Percentiles rank a stretch among this genome's conserved stretches.
Evolutionary conservation across 2,113 vertebrate genomes (phyloP).

Genomic region (Rutilus rutilus): DNA sequence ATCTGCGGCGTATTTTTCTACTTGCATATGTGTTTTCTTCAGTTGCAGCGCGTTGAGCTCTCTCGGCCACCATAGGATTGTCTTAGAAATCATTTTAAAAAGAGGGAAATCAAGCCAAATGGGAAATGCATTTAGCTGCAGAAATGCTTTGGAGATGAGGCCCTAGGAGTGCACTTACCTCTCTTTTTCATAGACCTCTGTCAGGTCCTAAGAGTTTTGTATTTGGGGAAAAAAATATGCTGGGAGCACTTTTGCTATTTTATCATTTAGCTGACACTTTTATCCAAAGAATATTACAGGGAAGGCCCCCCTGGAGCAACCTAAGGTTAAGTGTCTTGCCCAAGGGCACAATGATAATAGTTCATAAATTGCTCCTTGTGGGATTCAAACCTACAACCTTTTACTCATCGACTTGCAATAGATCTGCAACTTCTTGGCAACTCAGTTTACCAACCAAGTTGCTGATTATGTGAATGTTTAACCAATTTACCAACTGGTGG

Average conservation of each 20-base stretch:
- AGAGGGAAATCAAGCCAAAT: conserved; percentile 12
- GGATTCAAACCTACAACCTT: background rate
- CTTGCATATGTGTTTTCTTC: no score
- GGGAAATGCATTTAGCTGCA: background rate
- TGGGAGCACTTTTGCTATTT: conserved; percentile 15
- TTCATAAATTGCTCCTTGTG: conserved; percentile 11
- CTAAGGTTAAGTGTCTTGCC: conserved; percentile 14
- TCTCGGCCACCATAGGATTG: background rate
- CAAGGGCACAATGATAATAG: conserved; percentile 10
- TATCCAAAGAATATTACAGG: conserved; percentile 29
- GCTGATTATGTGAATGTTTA: background rate
- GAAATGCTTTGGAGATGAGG: background rate
- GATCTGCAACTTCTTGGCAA: background rate
- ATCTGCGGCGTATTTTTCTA: no score
- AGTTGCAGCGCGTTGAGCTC: no score
- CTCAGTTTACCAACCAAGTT: background rate
- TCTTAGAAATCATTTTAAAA: background rate
- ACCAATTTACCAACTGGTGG: background rate
- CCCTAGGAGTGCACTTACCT: conserved; percentile 17
- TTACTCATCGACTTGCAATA: background rate
- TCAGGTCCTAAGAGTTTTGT: background rate
- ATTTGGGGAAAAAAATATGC: background rate
- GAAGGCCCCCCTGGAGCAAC: background rate
- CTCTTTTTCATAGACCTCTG: conserved; percentile 20
- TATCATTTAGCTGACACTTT: conserved; percentile 24